Evolutionary conservation across 2,113 vertebrate species (phyloP).

Genomic region (Dasyurus viverrinus): DNA sequence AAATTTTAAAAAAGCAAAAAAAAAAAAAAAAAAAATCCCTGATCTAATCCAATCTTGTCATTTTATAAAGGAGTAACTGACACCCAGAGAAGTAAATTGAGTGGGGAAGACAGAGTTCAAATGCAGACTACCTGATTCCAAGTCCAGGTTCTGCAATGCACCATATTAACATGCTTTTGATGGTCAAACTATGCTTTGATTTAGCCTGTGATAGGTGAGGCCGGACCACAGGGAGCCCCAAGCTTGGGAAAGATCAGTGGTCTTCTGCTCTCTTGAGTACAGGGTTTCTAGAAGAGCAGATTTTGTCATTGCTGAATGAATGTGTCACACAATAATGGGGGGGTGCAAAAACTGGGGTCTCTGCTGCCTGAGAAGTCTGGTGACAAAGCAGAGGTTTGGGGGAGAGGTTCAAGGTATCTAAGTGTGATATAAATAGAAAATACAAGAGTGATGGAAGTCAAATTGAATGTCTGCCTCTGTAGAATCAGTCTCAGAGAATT

Average conservation of each 20-base stretch:
- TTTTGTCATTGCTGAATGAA: background rate
- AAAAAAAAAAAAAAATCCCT: no score
- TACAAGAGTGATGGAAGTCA: background rate
- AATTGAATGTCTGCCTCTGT: background rate
- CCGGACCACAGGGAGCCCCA: background rate
- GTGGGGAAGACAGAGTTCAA: accelerated
- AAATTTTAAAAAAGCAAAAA: no score
- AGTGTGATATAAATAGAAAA: background rate
- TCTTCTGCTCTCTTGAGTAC: background rate
- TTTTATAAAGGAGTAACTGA: background rate
- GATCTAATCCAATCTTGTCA: background rate
- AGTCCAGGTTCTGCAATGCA: background rate
- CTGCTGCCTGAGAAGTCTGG: background rate
- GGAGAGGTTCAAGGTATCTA: background rate
- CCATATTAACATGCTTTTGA: background rate
- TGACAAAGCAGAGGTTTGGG: background rate
- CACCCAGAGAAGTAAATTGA: accelerated
- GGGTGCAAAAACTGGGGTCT: background rate
- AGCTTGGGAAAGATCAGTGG: background rate
- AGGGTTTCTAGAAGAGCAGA: background rate
- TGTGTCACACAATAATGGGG: background rate
- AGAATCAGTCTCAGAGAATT: background rate
- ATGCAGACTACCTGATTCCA: background rate
- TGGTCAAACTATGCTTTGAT: background rate
- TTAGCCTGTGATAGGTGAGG: background rate